These are phyloP conservation scores for Grammatotria lemairii DNA, from an alignment of 2,113 vertebrate genomes.

Conservation along the genomic window DNA sequence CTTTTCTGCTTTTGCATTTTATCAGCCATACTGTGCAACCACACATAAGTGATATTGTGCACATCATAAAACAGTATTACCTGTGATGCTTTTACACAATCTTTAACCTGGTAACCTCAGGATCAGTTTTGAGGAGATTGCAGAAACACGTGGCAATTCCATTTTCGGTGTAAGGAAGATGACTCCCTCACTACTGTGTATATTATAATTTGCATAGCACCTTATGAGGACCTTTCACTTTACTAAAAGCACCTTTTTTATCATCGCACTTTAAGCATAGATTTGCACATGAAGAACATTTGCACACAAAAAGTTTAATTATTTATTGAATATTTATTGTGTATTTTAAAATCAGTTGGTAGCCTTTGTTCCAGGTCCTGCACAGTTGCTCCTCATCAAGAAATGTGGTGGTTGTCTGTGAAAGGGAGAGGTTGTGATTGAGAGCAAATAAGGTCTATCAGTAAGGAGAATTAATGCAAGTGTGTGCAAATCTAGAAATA, in stretches of 20 bases:
- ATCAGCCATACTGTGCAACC: background rate
- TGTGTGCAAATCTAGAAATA: background rate
- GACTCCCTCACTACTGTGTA: background rate
- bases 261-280: background rate
- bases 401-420: background rate
- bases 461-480: background rate
- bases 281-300: background rate
- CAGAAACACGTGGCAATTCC: background rate
- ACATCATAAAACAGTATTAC: background rate
- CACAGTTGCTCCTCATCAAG: background rate
- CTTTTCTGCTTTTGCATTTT: background rate
- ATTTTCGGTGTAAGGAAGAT: background rate
- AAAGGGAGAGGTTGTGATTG: background rate
- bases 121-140: background rate
- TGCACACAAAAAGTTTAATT: background rate
- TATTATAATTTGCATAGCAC: background rate
- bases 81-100: background rate
- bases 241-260: background rate
- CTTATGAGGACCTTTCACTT: background rate
- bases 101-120: background rate
- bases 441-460: background rate
- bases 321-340: background rate
- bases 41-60: background rate
- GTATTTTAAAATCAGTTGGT: background rate
- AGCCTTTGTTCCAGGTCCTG: background rate